A percentile compares a stretch with the other conserved stretches of the same genome.
phyloP scores from a whole-genome alignment of 2,113 vertebrate genomes.

The Mandrillus leucophaeus region DNA sequence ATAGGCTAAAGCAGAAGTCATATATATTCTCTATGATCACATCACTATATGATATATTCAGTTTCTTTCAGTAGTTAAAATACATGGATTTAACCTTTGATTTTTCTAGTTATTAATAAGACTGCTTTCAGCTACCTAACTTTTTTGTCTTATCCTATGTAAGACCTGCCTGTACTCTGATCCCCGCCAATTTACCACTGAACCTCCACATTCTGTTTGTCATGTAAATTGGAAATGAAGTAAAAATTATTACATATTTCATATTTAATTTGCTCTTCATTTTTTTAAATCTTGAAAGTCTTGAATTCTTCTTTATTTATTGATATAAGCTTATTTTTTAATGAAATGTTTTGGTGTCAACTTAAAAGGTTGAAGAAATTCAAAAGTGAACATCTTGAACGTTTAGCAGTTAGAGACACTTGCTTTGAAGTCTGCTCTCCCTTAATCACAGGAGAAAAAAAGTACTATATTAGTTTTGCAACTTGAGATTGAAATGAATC shows the following conservation, averaged over 20 bases:
- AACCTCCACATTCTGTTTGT: background rate
- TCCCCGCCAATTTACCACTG: background rate
- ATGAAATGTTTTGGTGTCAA: background rate
- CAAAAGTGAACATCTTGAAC: background rate
- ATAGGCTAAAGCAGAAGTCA: background rate
- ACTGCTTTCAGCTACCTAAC: background rate
- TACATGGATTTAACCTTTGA: background rate
- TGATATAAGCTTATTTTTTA: conserved; percentile 12
- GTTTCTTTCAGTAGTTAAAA: background rate
- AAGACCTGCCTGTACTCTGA: background rate
- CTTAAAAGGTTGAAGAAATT: conserved; percentile 38
- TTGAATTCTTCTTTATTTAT: conserved; percentile 10
- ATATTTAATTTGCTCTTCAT: conserved; percentile 13
- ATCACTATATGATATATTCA: background rate
- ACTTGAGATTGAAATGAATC: background rate
- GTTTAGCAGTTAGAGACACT: conserved; percentile 3
- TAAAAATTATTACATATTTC: background rate
- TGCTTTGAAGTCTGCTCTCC: background rate
- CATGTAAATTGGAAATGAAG: background rate
- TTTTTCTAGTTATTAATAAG: background rate
- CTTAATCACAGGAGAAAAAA: conserved; percentile 7
- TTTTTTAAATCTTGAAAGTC: background rate
- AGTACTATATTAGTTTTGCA: background rate
- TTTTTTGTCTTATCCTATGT: background rate
- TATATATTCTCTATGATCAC: background rate